These are phyloP conservation scores for Drosophila recens DNA, from an alignment of 2,888 invertebrate genomes.

Conservation along the genomic window DNA sequence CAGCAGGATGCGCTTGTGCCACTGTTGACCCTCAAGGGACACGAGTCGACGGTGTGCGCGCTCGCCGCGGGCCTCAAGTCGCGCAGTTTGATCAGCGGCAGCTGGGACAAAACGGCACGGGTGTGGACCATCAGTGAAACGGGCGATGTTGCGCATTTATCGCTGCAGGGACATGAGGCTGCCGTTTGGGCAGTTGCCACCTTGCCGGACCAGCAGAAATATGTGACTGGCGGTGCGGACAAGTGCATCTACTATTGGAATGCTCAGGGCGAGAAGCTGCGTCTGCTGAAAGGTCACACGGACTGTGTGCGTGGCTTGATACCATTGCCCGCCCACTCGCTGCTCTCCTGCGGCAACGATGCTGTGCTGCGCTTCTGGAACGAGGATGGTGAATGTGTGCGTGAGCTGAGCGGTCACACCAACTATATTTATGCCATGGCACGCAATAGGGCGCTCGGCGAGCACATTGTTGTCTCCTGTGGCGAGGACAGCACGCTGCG, in stretches of 20 bases:
- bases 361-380: conserved; percentile 94
- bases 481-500: conserved; percentile 95
- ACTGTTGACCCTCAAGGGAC: conserved; percentile 90
- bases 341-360: conserved; percentile 97
- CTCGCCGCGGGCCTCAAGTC: conserved; percentile 85
- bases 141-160: conserved; percentile 86
- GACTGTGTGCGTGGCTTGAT: conserved; percentile 95
- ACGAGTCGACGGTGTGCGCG: conserved; percentile 87
- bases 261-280: conserved; percentile 88
- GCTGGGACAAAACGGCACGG: conserved; percentile 96
- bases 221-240: conserved; percentile 96
- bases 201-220: conserved; percentile 82
- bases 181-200: conserved; percentile 94
- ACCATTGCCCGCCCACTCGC: conserved; percentile 89
- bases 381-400: conserved; percentile 91
- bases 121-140: conserved; percentile 90
- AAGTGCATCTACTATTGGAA: conserved; percentile 95
- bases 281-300: conserved; percentile 91
- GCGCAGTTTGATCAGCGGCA: conserved; percentile 91
- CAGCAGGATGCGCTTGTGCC: conserved; percentile 89
- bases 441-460: conserved; percentile 86
- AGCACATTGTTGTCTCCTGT: conserved; percentile 90
- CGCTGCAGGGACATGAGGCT: conserved; percentile 90
- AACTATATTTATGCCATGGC: conserved; percentile 93
- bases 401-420: conserved; percentile 92